A percentile compares a stretch with the other conserved stretches of the same genome.
phyloP scores from a whole-genome alignment of 2,113 vertebrate genomes.

The Ciconia maguari region DNA sequence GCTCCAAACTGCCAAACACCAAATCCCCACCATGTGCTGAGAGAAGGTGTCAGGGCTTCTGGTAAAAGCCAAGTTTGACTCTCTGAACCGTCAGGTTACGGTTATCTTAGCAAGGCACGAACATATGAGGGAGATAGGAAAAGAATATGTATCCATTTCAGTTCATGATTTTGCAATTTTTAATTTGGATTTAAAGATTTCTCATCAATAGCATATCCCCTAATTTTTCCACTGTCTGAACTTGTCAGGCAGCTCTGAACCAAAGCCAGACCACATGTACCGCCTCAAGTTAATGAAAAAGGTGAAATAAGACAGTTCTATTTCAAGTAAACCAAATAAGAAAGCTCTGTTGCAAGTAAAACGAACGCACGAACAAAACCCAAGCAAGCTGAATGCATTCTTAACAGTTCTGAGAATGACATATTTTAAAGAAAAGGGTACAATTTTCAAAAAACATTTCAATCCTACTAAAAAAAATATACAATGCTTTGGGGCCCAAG shows the following conservation, averaged over 20 bases:
- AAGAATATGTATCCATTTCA: neutral
- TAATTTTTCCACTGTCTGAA: neutral
- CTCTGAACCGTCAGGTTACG: neutral
- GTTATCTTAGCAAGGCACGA: accelerated
- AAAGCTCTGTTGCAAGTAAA: neutral
- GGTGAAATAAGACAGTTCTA: neutral
- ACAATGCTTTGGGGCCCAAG: neutral
- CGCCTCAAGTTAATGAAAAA: neutral
- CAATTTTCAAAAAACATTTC: neutral
- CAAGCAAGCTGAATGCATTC: neutral
- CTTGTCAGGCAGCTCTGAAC: neutral
- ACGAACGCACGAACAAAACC: neutral
- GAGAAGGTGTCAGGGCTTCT: neutral
- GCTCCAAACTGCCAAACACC: neutral
- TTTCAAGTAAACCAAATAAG: neutral
- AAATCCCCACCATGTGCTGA: neutral
- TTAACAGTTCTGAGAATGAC: neutral
- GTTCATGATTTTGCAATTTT: neutral
- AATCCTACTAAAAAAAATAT: neutral
- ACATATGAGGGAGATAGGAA: neutral
- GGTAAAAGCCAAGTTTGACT: neutral
- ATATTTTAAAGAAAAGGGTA: neutral
- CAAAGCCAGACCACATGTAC: neutral
- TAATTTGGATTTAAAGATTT: neutral
- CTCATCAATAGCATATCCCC: neutral